Percentiles rank a stretch among this genome's conserved stretches.
These are phyloP conservation scores for Mercenaria mercenaria DNA, from an alignment of 1,140 invertebrate species.

Conservation along the genomic window DNA sequence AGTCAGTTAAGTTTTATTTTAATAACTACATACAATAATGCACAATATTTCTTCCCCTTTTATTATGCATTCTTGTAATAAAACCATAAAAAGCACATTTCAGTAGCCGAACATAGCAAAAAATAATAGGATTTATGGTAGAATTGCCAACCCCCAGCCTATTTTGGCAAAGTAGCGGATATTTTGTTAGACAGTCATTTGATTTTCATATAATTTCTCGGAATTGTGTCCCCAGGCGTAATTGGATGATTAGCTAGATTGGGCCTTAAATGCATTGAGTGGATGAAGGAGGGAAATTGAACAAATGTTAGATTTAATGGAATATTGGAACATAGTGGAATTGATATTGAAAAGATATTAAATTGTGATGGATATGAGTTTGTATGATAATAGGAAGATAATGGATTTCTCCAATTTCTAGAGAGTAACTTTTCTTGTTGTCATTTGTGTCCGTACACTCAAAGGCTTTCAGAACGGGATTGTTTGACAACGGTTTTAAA, in stretches of 20 bases:
- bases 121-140: conserved; percentile 1
- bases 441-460: conserved; percentile 22
- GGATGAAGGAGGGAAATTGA: conserved; percentile 60
- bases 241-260: conserved; percentile 61
- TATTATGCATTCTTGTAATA: too few species aligned
- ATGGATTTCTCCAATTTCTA: conserved; percentile 59
- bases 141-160: conserved; percentile 17
- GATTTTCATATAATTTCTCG: conserved; percentile 67
- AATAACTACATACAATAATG: too few species aligned
- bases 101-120: background rate
- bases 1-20: too few species aligned
- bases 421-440: conserved; percentile 49
- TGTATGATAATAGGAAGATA: conserved; percentile 37
- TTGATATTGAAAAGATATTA: conserved; percentile 66
- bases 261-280: conserved; percentile 52
- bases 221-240: conserved; percentile 60
- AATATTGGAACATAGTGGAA: conserved; percentile 57
- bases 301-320: conserved; percentile 68
- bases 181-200: conserved; percentile 61
- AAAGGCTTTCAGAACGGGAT: conserved; percentile 22
- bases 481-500: conserved; percentile 27
- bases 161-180: conserved; percentile 46
- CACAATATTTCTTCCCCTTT: too few species aligned
- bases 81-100: background rate
- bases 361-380: conserved; percentile 57